A percentile compares a stretch with the other conserved stretches of the same genome.
Conservation (phyloP, 2,797 vertebrate genomes). For the Chaetodon trifasciatus region DNA sequence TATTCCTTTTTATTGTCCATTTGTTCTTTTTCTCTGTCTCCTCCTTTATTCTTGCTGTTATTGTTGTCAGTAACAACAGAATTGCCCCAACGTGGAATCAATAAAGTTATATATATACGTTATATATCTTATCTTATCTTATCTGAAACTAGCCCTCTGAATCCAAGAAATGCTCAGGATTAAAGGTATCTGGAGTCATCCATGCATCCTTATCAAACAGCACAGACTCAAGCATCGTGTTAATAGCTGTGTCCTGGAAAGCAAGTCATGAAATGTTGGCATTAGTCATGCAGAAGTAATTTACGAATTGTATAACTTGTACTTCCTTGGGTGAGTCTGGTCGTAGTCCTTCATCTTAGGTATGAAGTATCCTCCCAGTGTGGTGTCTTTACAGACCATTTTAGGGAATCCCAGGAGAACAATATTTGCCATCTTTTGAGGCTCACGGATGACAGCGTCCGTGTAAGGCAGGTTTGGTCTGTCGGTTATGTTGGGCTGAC, state of each 20-base stretch:
- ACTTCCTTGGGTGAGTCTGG: background rate
- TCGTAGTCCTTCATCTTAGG: conserved; percentile 85
- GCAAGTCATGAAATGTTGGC: background rate
- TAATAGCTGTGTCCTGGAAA: conserved; percentile 79
- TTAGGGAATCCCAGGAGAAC: conserved; percentile 84
- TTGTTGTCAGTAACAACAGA: no score
- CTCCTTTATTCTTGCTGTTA: no score
- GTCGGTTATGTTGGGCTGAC: conserved; percentile 78
- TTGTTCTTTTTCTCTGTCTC: no score
- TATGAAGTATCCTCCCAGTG: conserved; percentile 83
- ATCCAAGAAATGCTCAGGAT: conserved; percentile 90
- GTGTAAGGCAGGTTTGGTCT: conserved; percentile 87
- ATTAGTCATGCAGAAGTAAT: no score
- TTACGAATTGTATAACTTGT: no score
- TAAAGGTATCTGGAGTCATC: conserved; percentile 87
- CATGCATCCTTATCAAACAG: conserved; percentile 87
- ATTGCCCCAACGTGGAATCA: no score
- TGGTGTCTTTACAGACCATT: conserved; percentile 75
- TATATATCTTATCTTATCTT: no score
- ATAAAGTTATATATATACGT: no score
- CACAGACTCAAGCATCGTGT: conserved; percentile 79
- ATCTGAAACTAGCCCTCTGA: conserved; percentile 82
- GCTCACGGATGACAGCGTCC: conserved; percentile 89
- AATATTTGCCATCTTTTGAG: conserved; percentile 86
- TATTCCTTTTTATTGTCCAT: no score